Evolutionary conservation across 1,140 invertebrate species (phyloP).

Genomic region (Gryon sp.): DNA sequence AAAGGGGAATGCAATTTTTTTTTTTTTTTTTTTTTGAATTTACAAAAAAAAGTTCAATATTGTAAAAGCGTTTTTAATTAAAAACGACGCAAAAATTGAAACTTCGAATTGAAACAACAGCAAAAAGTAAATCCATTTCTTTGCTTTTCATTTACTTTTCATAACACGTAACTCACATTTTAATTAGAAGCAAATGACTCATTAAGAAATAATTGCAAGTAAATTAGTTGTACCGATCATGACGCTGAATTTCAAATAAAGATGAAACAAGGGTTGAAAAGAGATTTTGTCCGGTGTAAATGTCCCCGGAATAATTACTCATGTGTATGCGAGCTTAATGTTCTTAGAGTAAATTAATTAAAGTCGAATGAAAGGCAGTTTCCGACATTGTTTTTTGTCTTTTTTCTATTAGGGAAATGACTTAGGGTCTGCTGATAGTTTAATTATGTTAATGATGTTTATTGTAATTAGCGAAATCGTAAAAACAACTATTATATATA

Average conservation of each 20-base stretch:
- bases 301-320: conserved; percentile 19
- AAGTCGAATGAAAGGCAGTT: conserved; percentile 35
- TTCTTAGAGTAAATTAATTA: conserved; percentile 47
- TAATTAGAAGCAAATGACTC: conserved; percentile 1
- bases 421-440: conserved; percentile 36
- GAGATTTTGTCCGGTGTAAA: conserved; percentile 15
- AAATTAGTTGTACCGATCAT: background rate
- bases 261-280: background rate
- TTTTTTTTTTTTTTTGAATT: too few relatives aligned
- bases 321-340: conserved; percentile 22
- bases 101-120: too few relatives aligned
- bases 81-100: too few relatives aligned
- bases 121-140: too few relatives aligned
- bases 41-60: too few relatives aligned
- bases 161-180: too few relatives aligned
- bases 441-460: conserved; percentile 47
- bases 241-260: background rate
- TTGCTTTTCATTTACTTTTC: too few relatives aligned
- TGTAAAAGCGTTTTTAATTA: too few relatives aligned
- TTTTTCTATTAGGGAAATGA: conserved; percentile 44
- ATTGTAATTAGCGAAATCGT: too few relatives aligned
- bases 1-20: too few relatives aligned
- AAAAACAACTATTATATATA: too few relatives aligned
- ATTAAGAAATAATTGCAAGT: background rate
- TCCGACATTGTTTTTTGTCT: too few relatives aligned